Percentiles rank a stretch among this genome's conserved stretches.
Evolutionary conservation across 2,113 vertebrate genomes (phyloP).

Genomic region (Colinus virginianus): DNA sequence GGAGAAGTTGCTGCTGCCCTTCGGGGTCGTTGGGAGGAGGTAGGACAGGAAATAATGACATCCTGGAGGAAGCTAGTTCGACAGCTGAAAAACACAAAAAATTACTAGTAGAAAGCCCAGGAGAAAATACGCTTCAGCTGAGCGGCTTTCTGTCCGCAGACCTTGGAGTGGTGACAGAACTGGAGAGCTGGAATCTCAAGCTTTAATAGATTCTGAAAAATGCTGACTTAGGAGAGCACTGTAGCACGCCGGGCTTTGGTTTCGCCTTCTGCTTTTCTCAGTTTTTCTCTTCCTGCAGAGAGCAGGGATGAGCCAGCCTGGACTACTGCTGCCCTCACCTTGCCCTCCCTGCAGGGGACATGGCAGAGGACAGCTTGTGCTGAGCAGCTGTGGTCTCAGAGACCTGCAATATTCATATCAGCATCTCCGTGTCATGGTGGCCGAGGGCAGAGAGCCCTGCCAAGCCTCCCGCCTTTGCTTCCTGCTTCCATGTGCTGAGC

Average conservation of each 20-base stretch:
- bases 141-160: background rate
- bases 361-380: background rate
- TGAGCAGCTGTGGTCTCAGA: rapidly evolving
- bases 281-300: background rate
- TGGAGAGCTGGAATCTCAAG: background rate
- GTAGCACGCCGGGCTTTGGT: background rate
- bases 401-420: rapidly evolving
- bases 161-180: background rate
- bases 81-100: conserved; percentile 30
- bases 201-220: conserved; percentile 30
- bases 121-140: conserved; percentile 17
- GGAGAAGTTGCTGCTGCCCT: background rate
- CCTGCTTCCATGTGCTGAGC: background rate
- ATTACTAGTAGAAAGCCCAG: background rate
- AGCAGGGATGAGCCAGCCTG: background rate
- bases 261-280: background rate
- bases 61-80: background rate
- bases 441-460: background rate
- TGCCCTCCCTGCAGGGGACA: background rate
- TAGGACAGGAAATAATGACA: background rate
- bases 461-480: rapidly evolving
- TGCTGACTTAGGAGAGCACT: conserved; percentile 18
- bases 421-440: rapidly evolving
- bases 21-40: background rate
- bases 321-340: rapidly evolving